A percentile compares a stretch with the other conserved stretches of the same genome.
phyloP scores from a whole-genome alignment of 1,140 invertebrate species.

The Cotesia chilonis region DNA sequence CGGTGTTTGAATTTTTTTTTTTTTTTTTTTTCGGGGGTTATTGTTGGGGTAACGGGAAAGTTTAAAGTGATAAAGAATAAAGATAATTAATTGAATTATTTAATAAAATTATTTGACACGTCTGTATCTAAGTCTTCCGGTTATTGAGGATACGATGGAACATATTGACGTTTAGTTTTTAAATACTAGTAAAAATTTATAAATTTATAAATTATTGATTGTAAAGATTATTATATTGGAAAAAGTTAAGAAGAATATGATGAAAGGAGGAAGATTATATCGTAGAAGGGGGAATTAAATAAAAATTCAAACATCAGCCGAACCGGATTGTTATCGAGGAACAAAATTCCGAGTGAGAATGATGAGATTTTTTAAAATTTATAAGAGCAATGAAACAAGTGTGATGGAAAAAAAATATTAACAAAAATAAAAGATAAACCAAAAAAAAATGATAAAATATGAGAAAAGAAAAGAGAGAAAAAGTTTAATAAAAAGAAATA shows the following conservation, averaged over 20 bases:
- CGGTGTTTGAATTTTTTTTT: not conserved
- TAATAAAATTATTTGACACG: conserved; percentile 29
- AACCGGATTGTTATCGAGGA: not conserved
- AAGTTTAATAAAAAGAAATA: not conserved
- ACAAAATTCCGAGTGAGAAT: no score
- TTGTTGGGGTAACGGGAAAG: no score
- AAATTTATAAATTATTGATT: no score
- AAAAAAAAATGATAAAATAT: conserved; percentile 16
- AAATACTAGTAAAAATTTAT: no score
- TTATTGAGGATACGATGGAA: conserved; percentile 4
- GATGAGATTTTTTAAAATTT: not conserved
- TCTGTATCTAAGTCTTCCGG: conserved; percentile 30
- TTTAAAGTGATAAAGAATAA: not conserved
- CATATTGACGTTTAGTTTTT: no score
- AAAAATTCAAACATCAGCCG: not conserved
- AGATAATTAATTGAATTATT: not conserved
- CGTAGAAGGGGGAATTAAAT: no score
- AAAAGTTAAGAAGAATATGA: no score
- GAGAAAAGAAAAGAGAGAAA: not conserved
- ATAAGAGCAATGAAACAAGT: not conserved
- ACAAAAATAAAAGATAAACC: not conserved
- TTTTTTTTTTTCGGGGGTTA: not conserved
- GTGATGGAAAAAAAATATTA: not conserved
- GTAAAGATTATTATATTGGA: no score
- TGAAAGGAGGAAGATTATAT: no score